Percentiles rank a stretch among this genome's conserved stretches.
phyloP scores from a whole-genome alignment of 2,797 vertebrate genomes.

The Lateolabrax maculatus region DNA sequence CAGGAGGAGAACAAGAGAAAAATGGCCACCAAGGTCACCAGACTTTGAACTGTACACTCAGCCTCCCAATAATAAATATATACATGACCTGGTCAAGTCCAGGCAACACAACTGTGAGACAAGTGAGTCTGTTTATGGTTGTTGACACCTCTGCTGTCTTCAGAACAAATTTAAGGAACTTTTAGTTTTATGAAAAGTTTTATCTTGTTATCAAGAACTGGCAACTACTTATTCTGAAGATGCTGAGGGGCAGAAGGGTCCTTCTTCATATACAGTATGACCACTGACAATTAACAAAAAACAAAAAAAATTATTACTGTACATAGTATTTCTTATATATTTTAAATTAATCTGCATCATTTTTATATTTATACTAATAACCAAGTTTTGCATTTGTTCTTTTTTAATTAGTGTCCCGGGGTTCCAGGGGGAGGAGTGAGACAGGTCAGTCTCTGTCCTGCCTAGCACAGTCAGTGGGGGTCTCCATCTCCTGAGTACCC shows the following conservation, averaged over 20 bases:
- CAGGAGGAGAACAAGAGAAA: conserved; percentile 70
- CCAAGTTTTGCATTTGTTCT: conserved; percentile 83
- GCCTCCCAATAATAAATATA: conserved; percentile 85
- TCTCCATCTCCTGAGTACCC: conserved; percentile 64
- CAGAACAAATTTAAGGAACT: conserved; percentile 68
- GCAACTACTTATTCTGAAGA: conserved; percentile 81
- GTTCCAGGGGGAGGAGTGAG: conserved; percentile 69
- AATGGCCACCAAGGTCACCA: conserved; percentile 80
- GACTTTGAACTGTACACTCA: conserved; percentile 83
- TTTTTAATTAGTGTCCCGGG: conserved; percentile 74
- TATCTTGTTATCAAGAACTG: conserved; percentile 74
- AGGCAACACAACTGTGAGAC: conserved; percentile 71
- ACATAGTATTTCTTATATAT: conserved; percentile 91
- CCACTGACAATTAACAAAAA: conserved; percentile 85
- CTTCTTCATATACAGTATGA: conserved; percentile 81
- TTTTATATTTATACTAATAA: conserved; percentile 89
- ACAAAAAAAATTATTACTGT: conserved; percentile 86
- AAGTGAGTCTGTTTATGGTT: conserved; percentile 67
- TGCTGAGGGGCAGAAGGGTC: conserved; percentile 69
- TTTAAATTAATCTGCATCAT: conserved; percentile 90
- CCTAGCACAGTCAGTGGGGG: conserved; percentile 63
- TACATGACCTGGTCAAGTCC: conserved; percentile 82
- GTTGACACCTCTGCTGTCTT: conserved; percentile 75
- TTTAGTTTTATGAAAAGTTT: conserved; percentile 71
- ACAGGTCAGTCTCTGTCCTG: conserved; percentile 68